A percentile compares a stretch with the other conserved stretches of the same genome.
These are phyloP conservation scores for Arvicanthis niloticus DNA, from an alignment of 2,113 vertebrate genomes.

Conservation along the genomic window DNA sequence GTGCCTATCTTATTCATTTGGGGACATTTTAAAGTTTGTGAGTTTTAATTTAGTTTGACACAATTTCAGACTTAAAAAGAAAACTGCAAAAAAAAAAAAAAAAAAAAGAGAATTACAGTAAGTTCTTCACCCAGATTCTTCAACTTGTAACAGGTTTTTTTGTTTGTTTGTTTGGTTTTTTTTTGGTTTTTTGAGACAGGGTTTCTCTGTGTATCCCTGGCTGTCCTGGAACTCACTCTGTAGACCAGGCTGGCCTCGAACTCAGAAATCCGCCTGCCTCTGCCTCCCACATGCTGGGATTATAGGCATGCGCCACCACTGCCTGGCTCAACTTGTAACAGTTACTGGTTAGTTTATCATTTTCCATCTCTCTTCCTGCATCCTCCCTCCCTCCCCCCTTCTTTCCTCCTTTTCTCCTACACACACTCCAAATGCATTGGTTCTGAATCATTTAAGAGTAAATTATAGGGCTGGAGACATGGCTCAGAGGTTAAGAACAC, in stretches of 20 bases:
- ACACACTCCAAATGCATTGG: not conserved
- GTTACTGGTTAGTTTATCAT: not conserved
- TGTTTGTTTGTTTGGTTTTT: too few species aligned
- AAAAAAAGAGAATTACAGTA: not conserved
- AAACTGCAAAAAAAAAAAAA: not conserved
- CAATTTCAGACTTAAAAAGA: conserved; percentile 40
- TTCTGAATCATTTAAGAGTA: not conserved
- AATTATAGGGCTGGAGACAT: too few species aligned
- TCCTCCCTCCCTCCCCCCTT: not conserved
- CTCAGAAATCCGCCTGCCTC: too few species aligned
- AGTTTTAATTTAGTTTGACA: not conserved
- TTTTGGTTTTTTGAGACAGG: too few species aligned
- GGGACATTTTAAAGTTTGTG: conserved; percentile 10
- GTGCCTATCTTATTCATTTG: not conserved
- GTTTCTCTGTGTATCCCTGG: too few species aligned
- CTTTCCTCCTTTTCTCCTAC: not conserved
- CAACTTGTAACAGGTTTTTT: not conserved
- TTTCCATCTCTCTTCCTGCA: not conserved
- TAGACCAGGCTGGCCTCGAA: too few species aligned
- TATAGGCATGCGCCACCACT: too few species aligned
- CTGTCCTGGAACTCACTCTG: too few species aligned
- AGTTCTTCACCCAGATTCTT: not conserved
- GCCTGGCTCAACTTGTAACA: not conserved
- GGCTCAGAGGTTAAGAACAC: too few species aligned
- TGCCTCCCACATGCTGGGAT: too few species aligned